Percentiles rank a stretch among this genome's conserved stretches.
Conservation (phyloP, 2,888 invertebrate genomes). For the Agrilus cyanescens region DNA sequence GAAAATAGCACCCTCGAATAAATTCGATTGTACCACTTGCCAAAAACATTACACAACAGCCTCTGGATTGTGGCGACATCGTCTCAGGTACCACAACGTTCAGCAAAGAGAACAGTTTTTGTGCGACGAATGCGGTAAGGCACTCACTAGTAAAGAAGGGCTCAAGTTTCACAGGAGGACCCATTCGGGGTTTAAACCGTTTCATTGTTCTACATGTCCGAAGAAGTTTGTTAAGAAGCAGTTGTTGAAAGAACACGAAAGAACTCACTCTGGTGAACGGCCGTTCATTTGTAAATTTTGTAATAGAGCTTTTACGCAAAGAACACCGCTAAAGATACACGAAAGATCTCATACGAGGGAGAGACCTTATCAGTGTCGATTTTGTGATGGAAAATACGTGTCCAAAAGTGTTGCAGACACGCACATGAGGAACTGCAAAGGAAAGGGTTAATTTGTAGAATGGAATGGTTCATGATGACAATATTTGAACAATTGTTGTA, state of each 20-base stretch:
- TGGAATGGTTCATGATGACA: too few species aligned
- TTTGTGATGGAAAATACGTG: conserved; percentile 29
- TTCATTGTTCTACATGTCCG: conserved; percentile 28
- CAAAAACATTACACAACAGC: conserved; percentile 28
- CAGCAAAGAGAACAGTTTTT: conserved; percentile 8
- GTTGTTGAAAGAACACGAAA: conserved; percentile 7
- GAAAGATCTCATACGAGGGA: conserved; percentile 50
- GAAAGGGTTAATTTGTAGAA: too few species aligned
- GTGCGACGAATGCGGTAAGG: conserved; percentile 32
- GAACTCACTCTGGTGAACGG: conserved; percentile 17
- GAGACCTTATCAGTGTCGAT: conserved; percentile 41
- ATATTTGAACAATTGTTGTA: too few species aligned
- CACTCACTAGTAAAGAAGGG: conserved; percentile 29
- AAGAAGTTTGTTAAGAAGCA: conserved; percentile 37
- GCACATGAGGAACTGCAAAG: conserved; percentile 27
- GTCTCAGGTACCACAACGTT: conserved; percentile 34
- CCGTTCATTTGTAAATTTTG: conserved; percentile 20
- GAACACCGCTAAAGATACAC: conserved; percentile 47
- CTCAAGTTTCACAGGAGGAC: conserved; percentile 30
- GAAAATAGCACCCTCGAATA: conserved; percentile 30
- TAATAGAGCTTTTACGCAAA: conserved; percentile 35
- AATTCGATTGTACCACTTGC: conserved; percentile 32
- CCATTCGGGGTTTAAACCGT: conserved; percentile 27
- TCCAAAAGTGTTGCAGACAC: conserved; percentile 29
- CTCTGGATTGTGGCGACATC: conserved; percentile 27